A percentile compares a stretch with the other conserved stretches of the same genome.
Evolutionary conservation across 2,113 vertebrate genomes (phyloP).

Genomic region (Acanthochromis polyacanthus): DNA sequence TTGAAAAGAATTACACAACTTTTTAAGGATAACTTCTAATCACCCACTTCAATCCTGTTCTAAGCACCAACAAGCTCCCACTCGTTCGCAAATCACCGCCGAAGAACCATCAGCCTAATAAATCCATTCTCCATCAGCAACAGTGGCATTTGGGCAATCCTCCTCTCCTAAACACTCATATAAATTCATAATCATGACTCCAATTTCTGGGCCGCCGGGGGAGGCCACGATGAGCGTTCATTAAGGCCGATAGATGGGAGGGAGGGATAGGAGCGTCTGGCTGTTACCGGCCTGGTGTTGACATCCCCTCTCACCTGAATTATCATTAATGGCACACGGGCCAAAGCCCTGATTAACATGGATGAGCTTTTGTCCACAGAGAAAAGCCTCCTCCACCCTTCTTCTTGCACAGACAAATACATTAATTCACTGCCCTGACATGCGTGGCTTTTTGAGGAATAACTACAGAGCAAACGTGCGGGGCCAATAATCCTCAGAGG

Average conservation of each 20-base stretch:
- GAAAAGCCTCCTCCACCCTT: constrained; percentile 5
- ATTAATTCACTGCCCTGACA: constrained; percentile 18
- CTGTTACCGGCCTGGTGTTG: constrained; percentile 70
- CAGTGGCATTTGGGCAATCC: constrained; percentile 63
- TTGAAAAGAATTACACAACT: constrained; percentile 27
- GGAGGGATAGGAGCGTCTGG: constrained; percentile 29
- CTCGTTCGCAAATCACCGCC: constrained; percentile 53
- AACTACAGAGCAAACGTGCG: constrained; percentile 16
- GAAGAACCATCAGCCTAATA: constrained; percentile 65
- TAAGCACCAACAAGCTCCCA: constrained; percentile 5
- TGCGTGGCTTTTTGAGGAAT: constrained; percentile 9
- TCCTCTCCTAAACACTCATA: constrained; percentile 84
- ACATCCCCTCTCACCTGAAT: constrained; percentile 75
- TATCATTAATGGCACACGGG: constrained; percentile 69
- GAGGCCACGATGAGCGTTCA: constrained; percentile 69
- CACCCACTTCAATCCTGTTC: constrained; percentile 31
- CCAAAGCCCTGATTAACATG: constrained; percentile 83
- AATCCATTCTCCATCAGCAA: constrained; percentile 70
- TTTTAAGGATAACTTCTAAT: constrained; percentile 53
- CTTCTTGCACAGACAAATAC: constrained; percentile 1
- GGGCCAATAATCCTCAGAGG: constrained; percentile 41
- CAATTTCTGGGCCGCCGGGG: constrained; percentile 53
- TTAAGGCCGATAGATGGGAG: constrained; percentile 68
- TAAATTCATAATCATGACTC: constrained; percentile 89
- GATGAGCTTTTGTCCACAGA: constrained; percentile 77